A percentile compares a stretch with the other conserved stretches of the same genome.
Evolutionary conservation across 2,888 invertebrate species (phyloP).

Genomic region (Amblyteles armatorius): DNA sequence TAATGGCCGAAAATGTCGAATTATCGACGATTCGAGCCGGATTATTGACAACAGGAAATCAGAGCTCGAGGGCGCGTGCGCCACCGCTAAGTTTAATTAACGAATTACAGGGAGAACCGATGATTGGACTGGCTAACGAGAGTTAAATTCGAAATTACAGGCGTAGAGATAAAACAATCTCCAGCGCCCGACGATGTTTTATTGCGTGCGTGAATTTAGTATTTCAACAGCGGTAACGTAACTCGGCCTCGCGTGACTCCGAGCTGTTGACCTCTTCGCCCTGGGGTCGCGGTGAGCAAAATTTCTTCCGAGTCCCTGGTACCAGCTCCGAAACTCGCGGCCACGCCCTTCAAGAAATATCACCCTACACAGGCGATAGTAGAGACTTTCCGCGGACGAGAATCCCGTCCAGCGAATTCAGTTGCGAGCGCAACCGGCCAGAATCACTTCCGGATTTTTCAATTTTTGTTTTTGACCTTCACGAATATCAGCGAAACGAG

Average conservation of each 20-base stretch:
- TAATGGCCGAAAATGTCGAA: conserved; percentile 48
- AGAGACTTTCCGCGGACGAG: not conserved
- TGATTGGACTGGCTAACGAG: conserved; percentile 47
- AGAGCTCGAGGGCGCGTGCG: conserved; percentile 3
- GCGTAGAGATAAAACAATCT: conserved; percentile 12
- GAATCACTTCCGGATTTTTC: not conserved
- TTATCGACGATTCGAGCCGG: conserved; percentile 27
- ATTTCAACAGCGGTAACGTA: not conserved
- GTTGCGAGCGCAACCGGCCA: not conserved
- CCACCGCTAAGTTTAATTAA: conserved; percentile 46
- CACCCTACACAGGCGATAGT: not conserved
- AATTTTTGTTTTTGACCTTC: not conserved
- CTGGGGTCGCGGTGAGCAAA: not conserved
- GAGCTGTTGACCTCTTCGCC: conserved; percentile 24
- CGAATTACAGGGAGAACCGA: conserved; percentile 41
- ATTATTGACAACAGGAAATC: conserved; percentile 45
- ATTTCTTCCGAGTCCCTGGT: not conserved
- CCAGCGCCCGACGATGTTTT: conserved; percentile 45
- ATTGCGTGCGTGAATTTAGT: not conserved
- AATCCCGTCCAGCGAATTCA: not conserved
- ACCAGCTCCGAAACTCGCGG: not conserved
- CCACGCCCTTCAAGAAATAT: conserved; percentile 34
- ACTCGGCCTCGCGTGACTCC: not conserved
- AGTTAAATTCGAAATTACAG: conserved; percentile 60
- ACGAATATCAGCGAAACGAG: too few species aligned